phyloP scores from a whole-genome alignment of 2,797 vertebrate species.

The Eleutherodactylus coqui region DNA sequence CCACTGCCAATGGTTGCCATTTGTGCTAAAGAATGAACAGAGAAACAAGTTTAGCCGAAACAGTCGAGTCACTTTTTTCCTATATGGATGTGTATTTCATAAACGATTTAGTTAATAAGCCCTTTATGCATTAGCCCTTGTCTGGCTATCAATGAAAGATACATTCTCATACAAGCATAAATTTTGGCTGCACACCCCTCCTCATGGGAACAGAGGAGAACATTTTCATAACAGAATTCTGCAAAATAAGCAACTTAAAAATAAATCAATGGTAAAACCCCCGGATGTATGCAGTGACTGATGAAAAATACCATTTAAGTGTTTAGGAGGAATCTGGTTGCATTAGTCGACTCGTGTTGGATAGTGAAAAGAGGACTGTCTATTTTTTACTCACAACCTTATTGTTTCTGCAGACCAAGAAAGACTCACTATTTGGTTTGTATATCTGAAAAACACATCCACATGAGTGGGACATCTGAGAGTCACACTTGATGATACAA shows the following conservation, averaged over 20 bases:
- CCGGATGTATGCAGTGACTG: conserved; percentile 32
- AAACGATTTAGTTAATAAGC: conserved; percentile 54
- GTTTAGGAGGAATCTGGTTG: conserved; percentile 37
- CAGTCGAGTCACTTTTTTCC: conserved; percentile 25
- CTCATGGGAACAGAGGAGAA: conserved; percentile 53
- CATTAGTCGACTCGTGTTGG: conserved; percentile 33
- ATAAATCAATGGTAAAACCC: conserved; percentile 55
- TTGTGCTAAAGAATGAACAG: conserved; percentile 40
- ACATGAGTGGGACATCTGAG: background rate
- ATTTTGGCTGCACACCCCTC: conserved; percentile 53
- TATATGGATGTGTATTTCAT: conserved; percentile 49
- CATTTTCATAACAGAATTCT: conserved; percentile 60
- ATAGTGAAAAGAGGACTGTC: conserved; percentile 29
- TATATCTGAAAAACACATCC: conserved; percentile 18
- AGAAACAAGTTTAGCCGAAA: conserved; percentile 8
- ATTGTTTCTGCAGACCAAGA: conserved; percentile 34
- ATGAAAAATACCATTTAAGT: conserved; percentile 34
- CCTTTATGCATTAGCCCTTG: conserved; percentile 51
- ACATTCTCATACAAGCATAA: conserved; percentile 48
- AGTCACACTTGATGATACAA: background rate
- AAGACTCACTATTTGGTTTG: conserved; percentile 28
- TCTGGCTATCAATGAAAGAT: conserved; percentile 62
- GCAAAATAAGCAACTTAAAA: conserved; percentile 56
- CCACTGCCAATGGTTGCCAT: conserved; percentile 36
- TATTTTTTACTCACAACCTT: conserved; percentile 33